Evolutionary conservation across 2,888 invertebrate genomes (phyloP), one percentile per base, ranked within the genome.

Genomic region (Eupithecia insigniata): DNA sequence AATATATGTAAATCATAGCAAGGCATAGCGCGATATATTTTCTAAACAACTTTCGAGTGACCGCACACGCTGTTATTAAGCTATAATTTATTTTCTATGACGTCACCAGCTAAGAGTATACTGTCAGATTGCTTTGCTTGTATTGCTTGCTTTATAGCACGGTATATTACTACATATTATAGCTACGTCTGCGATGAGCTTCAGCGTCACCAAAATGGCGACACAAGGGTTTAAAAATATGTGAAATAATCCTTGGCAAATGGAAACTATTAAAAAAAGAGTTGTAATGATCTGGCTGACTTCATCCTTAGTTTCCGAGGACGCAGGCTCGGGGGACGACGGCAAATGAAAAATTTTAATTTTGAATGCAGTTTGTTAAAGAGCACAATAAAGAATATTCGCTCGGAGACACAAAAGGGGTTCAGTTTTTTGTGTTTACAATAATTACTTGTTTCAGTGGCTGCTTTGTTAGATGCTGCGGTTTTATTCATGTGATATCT

Each of bases 311-410:
- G 61, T 60, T 69, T 61, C 43, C 76, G 76, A 78, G 78, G 78
- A 76, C 72, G 74, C 78, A 79, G 81, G 78, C 82, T 75, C 80
- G 76, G 73, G 78, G 85, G 85, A 87, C 87, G 85, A 85, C 80
- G 83, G 82, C 85, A 89, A 91, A 93, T 92, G 93, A 93, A 91
- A 90, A 90, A 82, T 93, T 93, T 93, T 93, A 93, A 93, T 93
- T 93, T 87, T 90, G 92, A 93, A 93, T 93, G 93, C 93, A 93
- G 93, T 93, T 93, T 93, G 91, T 91, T 92, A 90, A 91, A 71
- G 91, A 90, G 91, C 86, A 91, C 91, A 92, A 93, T 92, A 92
- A 89, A 84, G 85, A 85, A 87, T 87, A 89, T 90, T 89, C 89
- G 85, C 86, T 84, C 87, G 86, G 89, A 91, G 90, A 89, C 87